Conservation (phyloP, 2,888 invertebrate genomes). For the Pyrocoelia pectoralis region DNA sequence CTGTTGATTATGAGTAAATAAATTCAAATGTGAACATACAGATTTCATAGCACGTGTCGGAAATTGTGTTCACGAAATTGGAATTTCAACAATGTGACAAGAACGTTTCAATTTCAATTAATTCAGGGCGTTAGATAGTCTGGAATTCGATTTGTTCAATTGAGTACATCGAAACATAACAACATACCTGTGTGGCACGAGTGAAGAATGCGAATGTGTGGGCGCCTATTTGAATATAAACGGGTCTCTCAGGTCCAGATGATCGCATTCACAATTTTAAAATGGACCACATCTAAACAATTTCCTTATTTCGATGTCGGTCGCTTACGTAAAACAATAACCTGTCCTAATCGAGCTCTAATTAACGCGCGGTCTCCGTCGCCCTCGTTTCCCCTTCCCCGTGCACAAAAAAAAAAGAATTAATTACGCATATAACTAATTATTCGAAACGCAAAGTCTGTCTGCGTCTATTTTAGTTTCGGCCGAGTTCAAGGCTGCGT, state of each 20-base stretch:
- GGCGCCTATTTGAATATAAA: conserved; percentile 32
- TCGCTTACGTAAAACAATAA: background rate
- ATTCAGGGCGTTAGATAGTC: background rate
- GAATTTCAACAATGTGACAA: too few relatives aligned
- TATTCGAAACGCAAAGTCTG: conserved; percentile 4
- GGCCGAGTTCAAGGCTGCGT: conserved; percentile 4
- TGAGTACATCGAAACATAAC: background rate
- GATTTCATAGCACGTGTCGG: too few relatives aligned
- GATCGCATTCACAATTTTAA: conserved; percentile 17
- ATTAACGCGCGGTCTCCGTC: too few relatives aligned
- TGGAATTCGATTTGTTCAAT: background rate
- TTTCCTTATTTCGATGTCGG: background rate
- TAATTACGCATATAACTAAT: conserved; percentile 3
- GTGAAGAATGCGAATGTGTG: conserved; percentile 24
- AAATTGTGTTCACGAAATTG: too few relatives aligned
- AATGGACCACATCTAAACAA: background rate
- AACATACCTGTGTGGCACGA: background rate
- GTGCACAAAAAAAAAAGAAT: background rate
- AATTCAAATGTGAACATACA: too few relatives aligned
- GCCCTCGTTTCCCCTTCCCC: too few relatives aligned
- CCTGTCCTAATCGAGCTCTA: background rate
- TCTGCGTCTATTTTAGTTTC: conserved; percentile 6
- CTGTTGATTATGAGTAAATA: too few relatives aligned
- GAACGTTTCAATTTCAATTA: too few relatives aligned
- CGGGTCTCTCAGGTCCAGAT: conserved; percentile 26